A percentile compares a stretch with the other conserved stretches of the same genome.
These are phyloP conservation scores for Protodeltote pygarga DNA, from an alignment of 2,888 invertebrate species.

Conservation along the genomic window DNA sequence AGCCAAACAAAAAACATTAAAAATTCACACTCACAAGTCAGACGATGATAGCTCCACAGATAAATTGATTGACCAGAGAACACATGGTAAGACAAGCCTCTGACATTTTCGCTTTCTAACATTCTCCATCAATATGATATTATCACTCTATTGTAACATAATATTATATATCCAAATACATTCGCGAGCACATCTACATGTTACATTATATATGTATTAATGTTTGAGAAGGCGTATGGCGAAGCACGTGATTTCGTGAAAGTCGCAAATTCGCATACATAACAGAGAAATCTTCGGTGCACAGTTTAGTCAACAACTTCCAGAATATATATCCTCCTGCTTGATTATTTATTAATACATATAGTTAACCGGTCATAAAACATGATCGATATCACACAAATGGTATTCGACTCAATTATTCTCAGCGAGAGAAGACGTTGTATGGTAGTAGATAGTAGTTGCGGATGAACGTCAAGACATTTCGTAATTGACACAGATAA, in stretches of 20 bases:
- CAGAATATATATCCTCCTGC: constrained; percentile 1
- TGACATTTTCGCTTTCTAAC: constrained; percentile 34
- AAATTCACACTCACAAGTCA: background rate
- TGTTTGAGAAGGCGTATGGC: constrained; percentile 49
- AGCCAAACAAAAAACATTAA: background rate
- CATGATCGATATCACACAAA: background rate
- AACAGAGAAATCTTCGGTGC: constrained; percentile 59
- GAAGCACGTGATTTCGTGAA: constrained; percentile 66
- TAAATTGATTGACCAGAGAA: background rate
- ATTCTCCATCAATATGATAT: constrained; percentile 13
- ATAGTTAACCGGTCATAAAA: background rate
- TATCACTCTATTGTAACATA: constrained; percentile 26
- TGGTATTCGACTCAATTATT: constrained; percentile 5
- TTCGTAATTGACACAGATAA: constrained; percentile 52
- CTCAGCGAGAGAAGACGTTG: no score
- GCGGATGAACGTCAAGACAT: constrained; percentile 26
- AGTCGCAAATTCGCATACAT: constrained; percentile 60
- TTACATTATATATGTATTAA: constrained; percentile 40
- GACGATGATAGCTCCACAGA: background rate
- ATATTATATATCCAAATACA: constrained; percentile 23
- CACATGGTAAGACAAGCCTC: background rate
- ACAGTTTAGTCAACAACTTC: constrained; percentile 30
- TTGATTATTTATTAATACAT: constrained; percentile 2
- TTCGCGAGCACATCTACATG: constrained; percentile 1
- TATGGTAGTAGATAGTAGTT: constrained; percentile 3